Conservation (phyloP, 2,888 invertebrate genomes). For the Carabus problematicus region DNA sequence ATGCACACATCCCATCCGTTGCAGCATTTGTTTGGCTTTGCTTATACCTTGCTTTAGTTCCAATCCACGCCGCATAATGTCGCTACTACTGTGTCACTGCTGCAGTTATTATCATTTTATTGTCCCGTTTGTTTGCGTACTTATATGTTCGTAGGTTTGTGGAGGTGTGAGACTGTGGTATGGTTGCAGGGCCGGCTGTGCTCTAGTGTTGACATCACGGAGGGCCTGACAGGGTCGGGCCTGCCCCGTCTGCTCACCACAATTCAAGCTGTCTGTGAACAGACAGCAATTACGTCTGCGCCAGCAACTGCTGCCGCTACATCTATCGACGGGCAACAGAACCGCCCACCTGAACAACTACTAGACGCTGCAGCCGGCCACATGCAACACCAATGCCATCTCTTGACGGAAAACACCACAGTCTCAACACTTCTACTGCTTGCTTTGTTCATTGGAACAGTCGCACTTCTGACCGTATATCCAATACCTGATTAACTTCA, state of each 20-base stretch:
- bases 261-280: slow-evolving; percentile 53
- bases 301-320: too few species aligned
- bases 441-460: slow-evolving; percentile 59
- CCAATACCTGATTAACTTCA: slow-evolving; percentile 58
- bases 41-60: background rate
- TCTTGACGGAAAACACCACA: slow-evolving; percentile 56
- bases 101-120: background rate
- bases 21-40: background rate
- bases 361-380: slow-evolving; percentile 56
- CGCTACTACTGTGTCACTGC: background rate
- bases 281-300: background rate
- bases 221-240: slow-evolving; percentile 58
- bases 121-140: slow-evolving; percentile 19
- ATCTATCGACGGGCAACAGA: too few species aligned
- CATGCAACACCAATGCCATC: slow-evolving; percentile 46
- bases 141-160: slow-evolving; percentile 33
- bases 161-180: slow-evolving; percentile 60
- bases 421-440: slow-evolving; percentile 61
- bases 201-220: slow-evolving; percentile 65
- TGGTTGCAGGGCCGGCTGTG: slow-evolving; percentile 67
- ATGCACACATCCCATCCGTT: background rate
- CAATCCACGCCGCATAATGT: slow-evolving; percentile 2
- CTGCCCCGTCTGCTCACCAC: slow-evolving; percentile 57
- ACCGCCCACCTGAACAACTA: slow-evolving; percentile 44
- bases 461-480: slow-evolving; percentile 60